Base-by-base conservation (phyloP, 2,113 vertebrate genomes). In the Lycocorax pyrrhopterus region DNA sequence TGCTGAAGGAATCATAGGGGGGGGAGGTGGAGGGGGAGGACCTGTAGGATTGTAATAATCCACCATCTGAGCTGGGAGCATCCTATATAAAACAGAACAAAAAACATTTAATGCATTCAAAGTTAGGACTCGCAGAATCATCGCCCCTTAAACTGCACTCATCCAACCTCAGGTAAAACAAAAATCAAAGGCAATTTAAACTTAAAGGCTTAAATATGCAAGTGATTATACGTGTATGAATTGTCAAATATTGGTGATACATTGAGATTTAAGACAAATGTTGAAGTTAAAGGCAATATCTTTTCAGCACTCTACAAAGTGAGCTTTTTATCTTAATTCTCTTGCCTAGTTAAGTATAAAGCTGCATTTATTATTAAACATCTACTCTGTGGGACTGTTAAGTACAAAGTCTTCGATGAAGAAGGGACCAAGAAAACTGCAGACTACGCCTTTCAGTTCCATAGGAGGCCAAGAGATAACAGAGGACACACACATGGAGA, bases 1-100 rank as follows among this genome's bases (percentile, higher is more conserved):
- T 89, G 99, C 98, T 58, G 99, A 99, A 79, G 99, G 99, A 93
- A 99, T 99, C 97, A 99, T 96, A 22, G 99, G 99, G 1, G 98
- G 98, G 4, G 99, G 98, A 3, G 99, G 98, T 35, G 98, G 98
- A 10, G 98, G 98, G 5, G 98, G 98, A 8, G 98, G 98, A 43
- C 98, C 98, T 21, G 98, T 96, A 94, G 99, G 98, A 95, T 98
- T 98, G 95, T 99, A 99, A 93, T 98, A 99, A 46, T 99, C 99
- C 97, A 98, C 98, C 87, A 99, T 98, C 96, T 98, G 98, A 89
- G 98, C 84, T 29, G 98, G 96, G 35, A 98, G 97, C 97, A 98
- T 97, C 97, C 99, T 99, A 92, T 63, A 76, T 22, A 84, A 90
- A 93, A 91, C 51, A 95, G 18, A 97, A 96, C 37, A 94, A 81